Evolutionary conservation across 2,113 vertebrate species (phyloP).

Genomic region (Aplodontia rufa): DNA sequence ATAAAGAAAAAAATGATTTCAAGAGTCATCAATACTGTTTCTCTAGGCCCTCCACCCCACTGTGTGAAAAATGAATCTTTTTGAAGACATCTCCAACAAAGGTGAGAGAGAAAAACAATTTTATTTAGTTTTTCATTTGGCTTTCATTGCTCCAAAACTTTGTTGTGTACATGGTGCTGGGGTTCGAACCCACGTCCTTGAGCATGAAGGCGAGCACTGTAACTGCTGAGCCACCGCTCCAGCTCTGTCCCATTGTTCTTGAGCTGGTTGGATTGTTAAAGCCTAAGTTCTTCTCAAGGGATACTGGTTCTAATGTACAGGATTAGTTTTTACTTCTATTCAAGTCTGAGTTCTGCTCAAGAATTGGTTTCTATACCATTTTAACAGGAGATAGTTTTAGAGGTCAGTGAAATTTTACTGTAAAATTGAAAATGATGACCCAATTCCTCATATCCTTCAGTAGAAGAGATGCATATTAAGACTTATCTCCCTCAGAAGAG

Average conservation of each 20-base stretch:
- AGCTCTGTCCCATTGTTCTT: background rate
- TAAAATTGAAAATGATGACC: slow-evolving; percentile 52
- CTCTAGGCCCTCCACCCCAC: background rate
- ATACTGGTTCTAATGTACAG: background rate
- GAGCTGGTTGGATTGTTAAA: background rate
- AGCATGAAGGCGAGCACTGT: too few relatives aligned
- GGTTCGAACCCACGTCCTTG: too few relatives aligned
- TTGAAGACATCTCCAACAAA: background rate
- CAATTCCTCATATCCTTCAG: slow-evolving; percentile 49
- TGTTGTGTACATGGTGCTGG: too few relatives aligned
- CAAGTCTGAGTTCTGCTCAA: background rate
- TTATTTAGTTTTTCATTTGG: too few relatives aligned
- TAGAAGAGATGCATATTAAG: slow-evolving; percentile 7
- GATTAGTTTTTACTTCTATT: background rate
- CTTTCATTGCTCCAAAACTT: too few relatives aligned
- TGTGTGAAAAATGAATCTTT: background rate
- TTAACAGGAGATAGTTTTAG: slow-evolving; percentile 57
- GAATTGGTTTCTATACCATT: slow-evolving; percentile 37
- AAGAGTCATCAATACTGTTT: background rate
- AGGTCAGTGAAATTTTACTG: slow-evolving; percentile 57
- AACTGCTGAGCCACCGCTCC: too few relatives aligned
- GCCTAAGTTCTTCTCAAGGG: background rate
- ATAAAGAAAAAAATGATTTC: background rate
- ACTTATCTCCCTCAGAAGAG: slow-evolving; percentile 29
- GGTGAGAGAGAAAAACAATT: too few relatives aligned